These are phyloP conservation scores for Clarias laeviceps DNA, from an alignment of 2,797 vertebrate species.

Conservation along the genomic window DNA sequence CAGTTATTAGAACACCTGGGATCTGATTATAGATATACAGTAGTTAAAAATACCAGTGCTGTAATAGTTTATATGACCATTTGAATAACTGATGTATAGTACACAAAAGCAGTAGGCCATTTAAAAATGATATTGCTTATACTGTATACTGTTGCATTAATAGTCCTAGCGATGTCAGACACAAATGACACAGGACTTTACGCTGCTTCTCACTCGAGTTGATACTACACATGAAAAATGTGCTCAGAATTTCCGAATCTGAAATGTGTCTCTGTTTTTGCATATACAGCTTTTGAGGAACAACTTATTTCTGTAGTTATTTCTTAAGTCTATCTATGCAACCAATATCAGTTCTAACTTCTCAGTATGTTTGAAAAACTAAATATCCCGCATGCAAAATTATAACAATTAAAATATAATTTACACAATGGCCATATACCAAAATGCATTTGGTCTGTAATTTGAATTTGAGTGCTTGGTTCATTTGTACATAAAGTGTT, in stretches of 20 bases:
- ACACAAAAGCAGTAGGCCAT: background rate
- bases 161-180: background rate
- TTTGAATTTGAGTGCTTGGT: background rate
- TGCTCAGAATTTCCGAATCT: background rate
- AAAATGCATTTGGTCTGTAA: background rate
- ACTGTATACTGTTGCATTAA: background rate
- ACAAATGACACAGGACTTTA: background rate
- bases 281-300: background rate
- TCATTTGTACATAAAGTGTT: background rate
- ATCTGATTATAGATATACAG: too few species aligned
- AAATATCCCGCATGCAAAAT: background rate
- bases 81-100: too few species aligned
- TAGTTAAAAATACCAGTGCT: too few species aligned
- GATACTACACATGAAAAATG: background rate
- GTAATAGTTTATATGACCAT: too few species aligned
- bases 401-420: background rate
- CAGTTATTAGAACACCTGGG: too few species aligned
- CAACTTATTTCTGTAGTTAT: background rate
- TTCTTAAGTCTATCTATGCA: background rate
- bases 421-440: background rate
- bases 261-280: background rate
- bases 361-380: background rate
- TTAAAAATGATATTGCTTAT: background rate
- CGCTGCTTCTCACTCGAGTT: background rate
- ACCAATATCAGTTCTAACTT: background rate